Base-by-base conservation (phyloP, 2,113 vertebrate species). In the Peromyscus californicus region DNA sequence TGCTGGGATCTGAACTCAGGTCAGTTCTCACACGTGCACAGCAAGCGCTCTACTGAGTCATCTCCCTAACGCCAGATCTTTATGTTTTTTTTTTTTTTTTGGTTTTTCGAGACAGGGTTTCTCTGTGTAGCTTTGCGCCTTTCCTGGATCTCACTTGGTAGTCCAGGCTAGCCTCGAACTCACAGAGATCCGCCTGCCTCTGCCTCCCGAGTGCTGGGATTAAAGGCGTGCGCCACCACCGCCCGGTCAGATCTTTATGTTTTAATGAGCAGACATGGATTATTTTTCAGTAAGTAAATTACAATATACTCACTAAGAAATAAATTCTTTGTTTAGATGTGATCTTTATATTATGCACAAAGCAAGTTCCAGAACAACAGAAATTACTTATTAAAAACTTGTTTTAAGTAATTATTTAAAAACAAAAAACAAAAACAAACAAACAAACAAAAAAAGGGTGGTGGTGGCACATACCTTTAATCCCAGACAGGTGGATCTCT, bases 401-500 rank as follows among this genome's bases (percentile, higher is more conserved):
- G 10, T 51, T 51, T 51, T 51, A 51, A 51, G 51, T 51, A 51
- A 11, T 79, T 80, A 65, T n/a, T 97, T 91, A 89, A 91, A 92
- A 94, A 57, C 7, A 90, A 93, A 93, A n/a, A n/a, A n/a, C n/a
- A n/a, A n/a, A n/a, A n/a, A n/a, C n/a, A 97, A 87, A 36, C 54
- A 54, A 54, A 54, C 54, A 54, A 54, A 54, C 51, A 54, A 54
- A 15, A 7, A 3, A 54, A 54, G 54, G 2, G 54, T 15, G 13
- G 54, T 54, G 54, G 54, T 54, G 54, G 54, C 3, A 13, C 54
- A 54, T 3, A 15, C 54, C 54, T 54, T 54, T 54, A 54, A 54
- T 54, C 54, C 54, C 54, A 54, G 54, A 12, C 54, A 54, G 54
- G 54, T 9, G 54, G 54, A 54, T 54, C 54, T 54, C 12, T 54